These are phyloP conservation scores for Hesperophylax magnus DNA, from an alignment of 1,140 invertebrate genomes.

Conservation along the genomic window DNA sequence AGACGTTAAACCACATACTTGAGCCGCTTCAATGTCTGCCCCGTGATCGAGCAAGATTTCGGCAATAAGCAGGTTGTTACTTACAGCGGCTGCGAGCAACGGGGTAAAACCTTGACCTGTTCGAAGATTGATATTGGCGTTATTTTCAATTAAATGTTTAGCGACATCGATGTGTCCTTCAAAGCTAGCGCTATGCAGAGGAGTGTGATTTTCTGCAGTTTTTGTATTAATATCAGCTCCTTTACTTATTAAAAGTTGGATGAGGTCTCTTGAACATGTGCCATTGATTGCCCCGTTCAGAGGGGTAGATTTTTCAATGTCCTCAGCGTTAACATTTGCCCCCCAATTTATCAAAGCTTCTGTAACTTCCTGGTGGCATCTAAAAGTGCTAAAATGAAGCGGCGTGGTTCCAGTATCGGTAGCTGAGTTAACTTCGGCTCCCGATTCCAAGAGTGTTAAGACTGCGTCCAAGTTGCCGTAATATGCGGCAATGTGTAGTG, in stretches of 20 bases:
- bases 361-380: not conserved
- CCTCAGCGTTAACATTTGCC: not conserved
- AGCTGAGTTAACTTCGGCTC: not conserved
- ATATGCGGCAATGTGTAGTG: not conserved
- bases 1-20: not conserved
- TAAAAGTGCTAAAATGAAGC: not conserved
- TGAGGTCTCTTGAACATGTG: not conserved
- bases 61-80: not conserved
- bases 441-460: not conserved
- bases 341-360: not conserved
- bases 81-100: not conserved
- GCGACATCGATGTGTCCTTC: not conserved
- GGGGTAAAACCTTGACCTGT: not conserved
- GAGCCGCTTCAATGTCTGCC: not conserved
- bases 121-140: not conserved
- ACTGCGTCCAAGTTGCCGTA: not conserved
- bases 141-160: not conserved
- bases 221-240: conserved; percentile 5
- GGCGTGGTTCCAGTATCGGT: not conserved
- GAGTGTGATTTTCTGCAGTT: not conserved
- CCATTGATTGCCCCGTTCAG: not conserved
- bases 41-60: not conserved
- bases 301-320: not conserved
- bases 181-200: not conserved
- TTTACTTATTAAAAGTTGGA: not conserved